These are phyloP conservation scores for Trichechus manatus DNA, from an alignment of 2,113 vertebrate genomes.

Conservation along the genomic window DNA sequence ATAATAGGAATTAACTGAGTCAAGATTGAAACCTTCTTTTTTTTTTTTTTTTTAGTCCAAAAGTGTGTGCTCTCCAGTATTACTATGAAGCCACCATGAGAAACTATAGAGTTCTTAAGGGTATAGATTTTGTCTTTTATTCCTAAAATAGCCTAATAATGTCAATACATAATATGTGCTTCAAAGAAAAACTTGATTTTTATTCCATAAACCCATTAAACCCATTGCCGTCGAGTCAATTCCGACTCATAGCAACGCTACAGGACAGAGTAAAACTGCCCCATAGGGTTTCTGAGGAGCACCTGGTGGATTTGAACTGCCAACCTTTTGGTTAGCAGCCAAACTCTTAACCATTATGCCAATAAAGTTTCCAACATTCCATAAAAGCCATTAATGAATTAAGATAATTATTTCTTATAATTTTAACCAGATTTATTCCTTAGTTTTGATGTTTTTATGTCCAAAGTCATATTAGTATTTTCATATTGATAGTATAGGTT, in stretches of 20 bases:
- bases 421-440: not conserved
- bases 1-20: not conserved
- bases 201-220: not conserved
- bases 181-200: not conserved
- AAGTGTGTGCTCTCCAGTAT: not conserved
- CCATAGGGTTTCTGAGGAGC: too few species aligned
- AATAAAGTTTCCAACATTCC: not conserved
- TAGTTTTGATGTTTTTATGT: not conserved
- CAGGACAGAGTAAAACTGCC: too few species aligned
- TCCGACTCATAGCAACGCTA: too few species aligned
- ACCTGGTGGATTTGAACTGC: too few species aligned
- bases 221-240: too few species aligned
- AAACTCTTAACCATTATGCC: too few species aligned
- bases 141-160: not conserved
- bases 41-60: not conserved
- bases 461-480: not conserved
- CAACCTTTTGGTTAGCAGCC: too few species aligned
- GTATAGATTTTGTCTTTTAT: not conserved
- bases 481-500: not conserved
- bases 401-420: not conserved
- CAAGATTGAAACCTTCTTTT: not conserved
- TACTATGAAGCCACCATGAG: not conserved
- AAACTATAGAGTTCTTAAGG: not conserved
- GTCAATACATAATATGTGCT: not conserved
- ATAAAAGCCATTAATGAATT: conserved; percentile 1